phyloP scores from a whole-genome alignment of 2,797 vertebrate genomes.

The Delichon dasypus region DNA sequence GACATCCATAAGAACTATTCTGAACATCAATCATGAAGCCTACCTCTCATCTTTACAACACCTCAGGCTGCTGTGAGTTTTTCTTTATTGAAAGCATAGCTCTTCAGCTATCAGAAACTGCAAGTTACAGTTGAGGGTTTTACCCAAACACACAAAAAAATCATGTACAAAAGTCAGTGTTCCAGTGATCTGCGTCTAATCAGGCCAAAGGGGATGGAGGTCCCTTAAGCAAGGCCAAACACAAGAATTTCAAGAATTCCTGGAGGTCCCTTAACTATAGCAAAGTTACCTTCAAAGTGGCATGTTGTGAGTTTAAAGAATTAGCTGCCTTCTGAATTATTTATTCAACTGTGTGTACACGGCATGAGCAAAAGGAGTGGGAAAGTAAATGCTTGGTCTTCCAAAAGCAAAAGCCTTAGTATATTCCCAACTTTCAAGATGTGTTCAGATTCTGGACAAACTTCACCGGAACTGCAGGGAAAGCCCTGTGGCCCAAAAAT shows the following conservation, averaged over 20 bases:
- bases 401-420: background rate
- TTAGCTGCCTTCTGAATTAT: background rate
- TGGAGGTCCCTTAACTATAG: background rate
- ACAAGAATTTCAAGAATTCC: background rate
- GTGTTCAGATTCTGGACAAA: background rate
- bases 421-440: background rate
- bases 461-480: background rate
- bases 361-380: background rate
- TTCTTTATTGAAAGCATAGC: conserved; percentile 15
- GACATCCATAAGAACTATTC: background rate
- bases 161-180: background rate
- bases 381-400: background rate
- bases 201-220: background rate
- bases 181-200: background rate
- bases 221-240: background rate
- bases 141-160: background rate
- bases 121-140: background rate
- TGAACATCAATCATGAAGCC: background rate
- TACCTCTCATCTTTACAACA: conserved; percentile 7
- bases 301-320: background rate
- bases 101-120: conserved; percentile 17
- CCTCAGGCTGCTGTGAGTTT: background rate
- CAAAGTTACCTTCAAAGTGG: background rate
- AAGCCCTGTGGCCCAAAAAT: background rate
- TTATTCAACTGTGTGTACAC: background rate